Evolutionary conservation across 2,113 vertebrate species (phyloP), one percentile per base, ranked within the genome.

Genomic region (Todiramphus chloris): DNA sequence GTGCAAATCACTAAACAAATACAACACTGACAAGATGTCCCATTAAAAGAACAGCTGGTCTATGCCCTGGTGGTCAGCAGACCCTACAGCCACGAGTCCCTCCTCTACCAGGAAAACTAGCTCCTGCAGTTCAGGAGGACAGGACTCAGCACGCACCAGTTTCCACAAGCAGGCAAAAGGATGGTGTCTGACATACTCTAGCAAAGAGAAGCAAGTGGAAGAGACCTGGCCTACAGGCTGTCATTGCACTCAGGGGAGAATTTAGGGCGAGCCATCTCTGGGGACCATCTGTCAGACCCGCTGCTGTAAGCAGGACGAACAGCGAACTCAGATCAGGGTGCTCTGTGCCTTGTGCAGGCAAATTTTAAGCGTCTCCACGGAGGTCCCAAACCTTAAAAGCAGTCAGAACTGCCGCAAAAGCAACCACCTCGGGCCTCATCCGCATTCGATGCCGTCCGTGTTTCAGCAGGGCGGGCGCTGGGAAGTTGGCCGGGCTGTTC

Each of bases 391-490:
- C 8, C 9, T 39, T 43, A 41, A 20, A 69, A 84, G 44, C 0
- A 20, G 10, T 17, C 48, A 41, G 37, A 89, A 20, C 39, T 4
- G 8, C 33, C 21, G 16, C 27, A 33, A 28, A 21, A 14, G 28
- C 55, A 13, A 4, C 16, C 69, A 35, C 37, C 24, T 41, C 28
- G 9, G 53, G 18, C 23, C 55, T 15, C 8, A 3, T 13, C 39
- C 60, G 3, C 4, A 27, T 25, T 2, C 5, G 28, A 16, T 25
- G 13, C 51, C 1, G 9, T 2, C 5, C 1, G 53, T 37, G 63
- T 46, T 28, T 14, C 27, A 28, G 11, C 27, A 2, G 20, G 19
- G 0, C 48, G 30, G 48, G 35, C 21, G 20, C 2, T 6, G 25
- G 60, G 76, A 9, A 21, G 53, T 0, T 7, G 16, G 18, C 37